Evolutionary conservation across 2,888 invertebrate species (phyloP).

Genomic region (Hypselothyrea guttata): DNA sequence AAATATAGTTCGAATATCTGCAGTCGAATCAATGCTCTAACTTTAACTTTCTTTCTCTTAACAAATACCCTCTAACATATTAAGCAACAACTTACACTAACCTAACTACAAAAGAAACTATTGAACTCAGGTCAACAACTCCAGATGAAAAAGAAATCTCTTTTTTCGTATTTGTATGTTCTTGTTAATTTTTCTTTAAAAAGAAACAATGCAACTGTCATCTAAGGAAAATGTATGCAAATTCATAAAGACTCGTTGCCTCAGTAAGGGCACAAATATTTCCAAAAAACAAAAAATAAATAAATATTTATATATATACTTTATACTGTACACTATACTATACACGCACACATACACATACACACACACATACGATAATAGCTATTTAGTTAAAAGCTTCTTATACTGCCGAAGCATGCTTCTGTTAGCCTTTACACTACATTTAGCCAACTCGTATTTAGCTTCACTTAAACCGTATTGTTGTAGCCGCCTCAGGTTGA

Average conservation of each 20-base stretch:
- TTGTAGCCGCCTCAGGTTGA: slow-evolving; percentile 72
- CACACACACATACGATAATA: not conserved
- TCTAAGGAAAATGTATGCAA: slow-evolving; percentile 82
- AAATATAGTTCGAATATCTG: slow-evolving; percentile 51
- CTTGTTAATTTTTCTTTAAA: slow-evolving; percentile 81
- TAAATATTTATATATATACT: slow-evolving; percentile 7
- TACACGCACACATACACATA: slow-evolving; percentile 16
- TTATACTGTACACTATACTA: slow-evolving; percentile 13
- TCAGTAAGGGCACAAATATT: slow-evolving; percentile 59
- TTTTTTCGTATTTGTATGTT: slow-evolving; percentile 83
- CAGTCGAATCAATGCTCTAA: slow-evolving; percentile 62
- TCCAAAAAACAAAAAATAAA: slow-evolving; percentile 26
- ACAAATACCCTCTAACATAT: slow-evolving; percentile 24
- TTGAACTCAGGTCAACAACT: slow-evolving; percentile 54
- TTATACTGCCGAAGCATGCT: slow-evolving; percentile 67
- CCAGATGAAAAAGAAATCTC: slow-evolving; percentile 75
- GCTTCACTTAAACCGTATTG: slow-evolving; percentile 47
- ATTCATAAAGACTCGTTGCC: slow-evolving; percentile 79
- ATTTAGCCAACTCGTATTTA: slow-evolving; percentile 20
- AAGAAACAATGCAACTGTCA: slow-evolving; percentile 78
- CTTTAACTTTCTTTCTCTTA: slow-evolving; percentile 63
- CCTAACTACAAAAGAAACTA: slow-evolving; percentile 57
- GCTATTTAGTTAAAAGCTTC: slow-evolving; percentile 9
- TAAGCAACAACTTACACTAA: slow-evolving; percentile 56
- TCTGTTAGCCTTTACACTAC: slow-evolving; percentile 1